These are phyloP conservation scores for Rhabdophis nuchalis DNA, from an alignment of 2,797 vertebrate genomes.

Conservation along the genomic window DNA sequence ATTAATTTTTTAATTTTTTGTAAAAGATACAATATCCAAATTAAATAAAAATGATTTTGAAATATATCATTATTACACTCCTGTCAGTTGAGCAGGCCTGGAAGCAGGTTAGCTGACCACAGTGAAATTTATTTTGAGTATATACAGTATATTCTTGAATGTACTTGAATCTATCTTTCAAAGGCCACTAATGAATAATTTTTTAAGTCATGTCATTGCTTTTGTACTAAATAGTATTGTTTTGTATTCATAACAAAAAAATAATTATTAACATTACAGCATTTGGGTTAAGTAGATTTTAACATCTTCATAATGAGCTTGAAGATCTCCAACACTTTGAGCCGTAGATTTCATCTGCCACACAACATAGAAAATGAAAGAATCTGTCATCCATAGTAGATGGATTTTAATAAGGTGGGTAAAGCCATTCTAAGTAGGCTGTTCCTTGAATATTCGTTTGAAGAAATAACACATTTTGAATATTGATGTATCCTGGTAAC, in stretches of 20 bases:
- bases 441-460: background rate
- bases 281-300: background rate
- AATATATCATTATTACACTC: constrained; percentile 35
- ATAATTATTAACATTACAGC: background rate
- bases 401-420: background rate
- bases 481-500: background rate
- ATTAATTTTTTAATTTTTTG: background rate
- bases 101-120: background rate
- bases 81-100: background rate
- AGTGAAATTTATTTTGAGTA: background rate
- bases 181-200: background rate
- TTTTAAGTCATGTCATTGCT: constrained; percentile 24
- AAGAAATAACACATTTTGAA: background rate
- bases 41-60: constrained; percentile 20
- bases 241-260: constrained; percentile 16
- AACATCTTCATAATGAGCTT: background rate
- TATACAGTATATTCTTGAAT: background rate
- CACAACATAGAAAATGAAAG: background rate
- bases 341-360: background rate
- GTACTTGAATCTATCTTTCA: background rate
- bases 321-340: background rate
- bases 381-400: background rate
- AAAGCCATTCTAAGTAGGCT: background rate
- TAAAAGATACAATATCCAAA: constrained; percentile 9
- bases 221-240: constrained; percentile 24